A percentile compares a stretch with the other conserved stretches of the same genome.
Evolutionary conservation across 2,888 invertebrate genomes (phyloP).

Genomic region (Chloroclystis v-ata): DNA sequence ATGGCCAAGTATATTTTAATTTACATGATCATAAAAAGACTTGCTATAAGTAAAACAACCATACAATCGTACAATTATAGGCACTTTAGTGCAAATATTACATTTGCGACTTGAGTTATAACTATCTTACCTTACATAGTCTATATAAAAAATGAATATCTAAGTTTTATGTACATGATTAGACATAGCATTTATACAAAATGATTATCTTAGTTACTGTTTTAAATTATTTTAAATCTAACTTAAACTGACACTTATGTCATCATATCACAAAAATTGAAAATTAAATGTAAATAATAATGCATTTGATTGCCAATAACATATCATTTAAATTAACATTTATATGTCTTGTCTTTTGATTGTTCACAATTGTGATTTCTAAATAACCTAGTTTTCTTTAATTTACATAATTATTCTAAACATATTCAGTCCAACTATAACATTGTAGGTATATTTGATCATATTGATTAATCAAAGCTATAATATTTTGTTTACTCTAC

Average conservation of each 20-base stretch:
- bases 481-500: slow-evolving; percentile 42
- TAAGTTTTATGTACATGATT: slow-evolving; percentile 20
- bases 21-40: slow-evolving; percentile 20
- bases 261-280: slow-evolving; percentile 29
- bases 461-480: slow-evolving; percentile 31
- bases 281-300: slow-evolving; percentile 22
- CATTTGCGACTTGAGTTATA: slow-evolving; percentile 16
- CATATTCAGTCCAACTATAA: slow-evolving; percentile 45
- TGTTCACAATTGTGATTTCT: slow-evolving; percentile 19
- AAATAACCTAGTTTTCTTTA: slow-evolving; percentile 20
- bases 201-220: slow-evolving; percentile 8
- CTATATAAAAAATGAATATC: not conserved
- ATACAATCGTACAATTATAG: slow-evolving; percentile 21
- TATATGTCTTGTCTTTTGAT: slow-evolving; percentile 8
- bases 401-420: slow-evolving; percentile 1
- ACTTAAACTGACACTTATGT: slow-evolving; percentile 15
- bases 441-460: slow-evolving; percentile 35
- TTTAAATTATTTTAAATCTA: slow-evolving; percentile 10
- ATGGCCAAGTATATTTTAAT: slow-evolving; percentile 24
- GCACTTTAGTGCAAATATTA: slow-evolving; percentile 20
- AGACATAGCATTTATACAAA: slow-evolving; percentile 10
- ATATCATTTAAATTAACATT: slow-evolving; percentile 12
- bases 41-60: slow-evolving; percentile 18
- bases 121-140: slow-evolving; percentile 4
- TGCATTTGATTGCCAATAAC: slow-evolving; percentile 13